Evolutionary conservation across 2,888 invertebrate genomes (phyloP).

Genomic region (Drosophila quinaria): DNA sequence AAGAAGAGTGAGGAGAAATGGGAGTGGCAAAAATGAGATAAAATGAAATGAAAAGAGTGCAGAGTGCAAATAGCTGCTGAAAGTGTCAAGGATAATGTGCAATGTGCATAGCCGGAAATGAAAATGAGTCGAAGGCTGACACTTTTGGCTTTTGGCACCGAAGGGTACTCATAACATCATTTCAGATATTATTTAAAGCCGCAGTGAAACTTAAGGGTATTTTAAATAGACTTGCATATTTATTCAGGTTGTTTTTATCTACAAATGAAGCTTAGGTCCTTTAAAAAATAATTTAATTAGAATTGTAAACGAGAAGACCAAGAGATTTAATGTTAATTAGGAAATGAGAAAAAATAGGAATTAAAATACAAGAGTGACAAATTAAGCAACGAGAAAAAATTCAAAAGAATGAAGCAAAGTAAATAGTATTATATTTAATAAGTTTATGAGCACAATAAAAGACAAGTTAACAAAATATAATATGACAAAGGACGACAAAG

Average conservation of each 20-base stretch:
- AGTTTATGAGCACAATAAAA: background rate
- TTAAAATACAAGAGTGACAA: background rate
- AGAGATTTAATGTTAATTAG: background rate
- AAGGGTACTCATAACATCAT: slow-evolving; percentile 5
- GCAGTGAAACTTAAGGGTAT: background rate
- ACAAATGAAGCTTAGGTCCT: background rate
- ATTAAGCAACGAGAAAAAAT: background rate
- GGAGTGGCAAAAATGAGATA: slow-evolving; percentile 3
- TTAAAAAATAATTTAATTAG: background rate
- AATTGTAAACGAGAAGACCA: background rate
- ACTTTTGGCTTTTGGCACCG: slow-evolving; percentile 21
- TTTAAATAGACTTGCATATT: background rate
- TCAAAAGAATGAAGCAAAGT: background rate
- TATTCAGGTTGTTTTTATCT: background rate
- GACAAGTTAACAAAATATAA: too few relatives aligned
- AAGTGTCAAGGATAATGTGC: slow-evolving; percentile 74
- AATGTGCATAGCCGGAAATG: slow-evolving; percentile 45
- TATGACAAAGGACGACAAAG: too few relatives aligned
- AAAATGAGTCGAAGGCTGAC: slow-evolving; percentile 22
- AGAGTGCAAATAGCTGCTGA: slow-evolving; percentile 52
- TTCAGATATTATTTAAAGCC: slow-evolving; percentile 1
- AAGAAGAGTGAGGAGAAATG: slow-evolving; percentile 6
- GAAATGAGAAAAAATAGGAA: background rate
- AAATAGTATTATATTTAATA: background rate
- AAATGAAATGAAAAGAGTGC: slow-evolving; percentile 40